phyloP scores from a whole-genome alignment of 2,888 invertebrate genomes.

The Cantharis flavilabris region DNA sequence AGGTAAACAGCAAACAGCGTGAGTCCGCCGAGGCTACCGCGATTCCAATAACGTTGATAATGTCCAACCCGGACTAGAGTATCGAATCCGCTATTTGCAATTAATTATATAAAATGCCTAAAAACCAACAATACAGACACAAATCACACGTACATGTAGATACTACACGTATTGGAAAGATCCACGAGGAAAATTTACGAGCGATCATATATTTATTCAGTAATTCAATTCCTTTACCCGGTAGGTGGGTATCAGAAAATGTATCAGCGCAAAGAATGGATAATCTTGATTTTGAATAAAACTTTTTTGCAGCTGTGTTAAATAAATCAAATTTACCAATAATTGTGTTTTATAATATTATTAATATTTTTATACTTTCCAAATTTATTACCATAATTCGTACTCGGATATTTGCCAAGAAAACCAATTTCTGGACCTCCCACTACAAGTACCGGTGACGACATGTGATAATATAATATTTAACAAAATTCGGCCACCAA shows the following conservation, averaged over 20 bases:
- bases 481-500: not conserved
- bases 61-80: constrained; percentile 42
- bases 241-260: constrained; percentile 43
- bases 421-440: not conserved
- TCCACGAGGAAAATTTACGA: constrained; percentile 47
- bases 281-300: constrained; percentile 45
- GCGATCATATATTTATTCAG: constrained; percentile 51
- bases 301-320: constrained; percentile 42
- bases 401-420: not conserved
- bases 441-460: too few relatives aligned
- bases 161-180: constrained; percentile 47
- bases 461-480: not conserved
- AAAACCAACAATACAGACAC: constrained; percentile 44
- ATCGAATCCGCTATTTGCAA: constrained; percentile 46
- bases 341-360: not conserved
- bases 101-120: constrained; percentile 45
- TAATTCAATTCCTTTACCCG: constrained; percentile 49
- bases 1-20: constrained; percentile 46
- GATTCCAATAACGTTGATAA: constrained; percentile 49
- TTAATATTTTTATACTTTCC: not conserved
- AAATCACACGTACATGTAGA: constrained; percentile 47
- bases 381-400: not conserved
- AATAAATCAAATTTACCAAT: constrained; percentile 26
- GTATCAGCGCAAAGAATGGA: constrained; percentile 47
- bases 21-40: constrained; percentile 31